These are phyloP conservation scores for Steinernema feltiae DNA, from an alignment of 1,140 invertebrate genomes.

Conservation along the genomic window DNA sequence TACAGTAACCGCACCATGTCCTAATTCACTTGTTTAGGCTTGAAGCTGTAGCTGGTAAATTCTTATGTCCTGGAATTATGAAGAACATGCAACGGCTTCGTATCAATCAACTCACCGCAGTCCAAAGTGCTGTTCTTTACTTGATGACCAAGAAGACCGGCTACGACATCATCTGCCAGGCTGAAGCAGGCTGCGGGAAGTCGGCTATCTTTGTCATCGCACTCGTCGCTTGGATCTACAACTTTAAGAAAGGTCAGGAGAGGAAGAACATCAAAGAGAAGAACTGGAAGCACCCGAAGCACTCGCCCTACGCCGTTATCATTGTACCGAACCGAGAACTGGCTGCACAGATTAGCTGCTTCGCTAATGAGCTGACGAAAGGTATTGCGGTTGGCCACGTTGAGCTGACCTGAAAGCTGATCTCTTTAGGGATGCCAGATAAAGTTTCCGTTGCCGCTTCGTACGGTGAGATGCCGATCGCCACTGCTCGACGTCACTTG, in stretches of 20 bases:
- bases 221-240: not conserved
- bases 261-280: not conserved
- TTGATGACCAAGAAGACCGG: no score
- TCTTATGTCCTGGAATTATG: no score
- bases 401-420: not conserved
- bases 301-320: not conserved
- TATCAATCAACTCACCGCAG: no score
- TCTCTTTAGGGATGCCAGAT: not conserved
- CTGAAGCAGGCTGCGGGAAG: not conserved
- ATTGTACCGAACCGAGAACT: slow-evolving; percentile 2
- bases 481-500: not conserved
- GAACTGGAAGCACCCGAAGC: not conserved
- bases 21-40: no score
- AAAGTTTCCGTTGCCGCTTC: not conserved
- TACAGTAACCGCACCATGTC: no score
- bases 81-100: no score
- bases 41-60: no score
- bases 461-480: not conserved
- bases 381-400: not conserved
- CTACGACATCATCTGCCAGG: not conserved
- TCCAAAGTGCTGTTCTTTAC: no score
- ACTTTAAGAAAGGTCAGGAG: not conserved
- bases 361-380: not conserved
- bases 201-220: not conserved
- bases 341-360: not conserved